phyloP scores from a whole-genome alignment of 2,797 vertebrate species.

The Hippopotamyrus pictus region DNA sequence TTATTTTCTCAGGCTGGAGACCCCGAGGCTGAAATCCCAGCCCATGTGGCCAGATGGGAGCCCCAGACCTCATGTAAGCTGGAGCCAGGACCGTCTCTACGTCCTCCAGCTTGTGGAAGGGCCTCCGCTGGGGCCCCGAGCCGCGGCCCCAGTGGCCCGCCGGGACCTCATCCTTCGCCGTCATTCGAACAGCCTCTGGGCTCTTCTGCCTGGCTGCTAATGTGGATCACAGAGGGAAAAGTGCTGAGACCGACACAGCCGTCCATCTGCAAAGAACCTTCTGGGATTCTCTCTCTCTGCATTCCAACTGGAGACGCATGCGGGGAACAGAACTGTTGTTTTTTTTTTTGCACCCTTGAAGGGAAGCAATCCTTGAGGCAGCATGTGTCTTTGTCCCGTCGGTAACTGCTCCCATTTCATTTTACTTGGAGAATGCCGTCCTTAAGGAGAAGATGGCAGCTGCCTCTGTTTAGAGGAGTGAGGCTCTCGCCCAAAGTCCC shows the following conservation, averaged over 20 bases:
- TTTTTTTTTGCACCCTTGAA: background rate
- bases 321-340: background rate
- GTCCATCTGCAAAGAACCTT: background rate
- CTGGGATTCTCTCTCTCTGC: background rate
- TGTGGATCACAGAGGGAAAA: background rate
- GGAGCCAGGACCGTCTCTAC: background rate
- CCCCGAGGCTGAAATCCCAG: background rate
- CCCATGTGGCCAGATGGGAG: background rate
- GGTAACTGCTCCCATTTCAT: background rate
- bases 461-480: background rate
- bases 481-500: background rate
- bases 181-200: background rate
- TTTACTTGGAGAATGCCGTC: background rate
- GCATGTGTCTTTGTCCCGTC: background rate
- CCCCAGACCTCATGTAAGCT: background rate
- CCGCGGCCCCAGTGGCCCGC: too few species aligned
- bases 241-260: background rate
- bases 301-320: background rate
- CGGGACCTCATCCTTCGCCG: too few species aligned
- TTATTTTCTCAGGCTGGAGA: constrained; percentile 14
- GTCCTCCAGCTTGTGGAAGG: background rate
- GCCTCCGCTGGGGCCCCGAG: background rate
- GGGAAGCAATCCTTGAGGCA: background rate
- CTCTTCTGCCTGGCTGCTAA: constrained; percentile 11
- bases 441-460: background rate